Base-by-base conservation (phyloP, 2,888 invertebrate genomes). In the Tetramorium bicarinatum region DNA sequence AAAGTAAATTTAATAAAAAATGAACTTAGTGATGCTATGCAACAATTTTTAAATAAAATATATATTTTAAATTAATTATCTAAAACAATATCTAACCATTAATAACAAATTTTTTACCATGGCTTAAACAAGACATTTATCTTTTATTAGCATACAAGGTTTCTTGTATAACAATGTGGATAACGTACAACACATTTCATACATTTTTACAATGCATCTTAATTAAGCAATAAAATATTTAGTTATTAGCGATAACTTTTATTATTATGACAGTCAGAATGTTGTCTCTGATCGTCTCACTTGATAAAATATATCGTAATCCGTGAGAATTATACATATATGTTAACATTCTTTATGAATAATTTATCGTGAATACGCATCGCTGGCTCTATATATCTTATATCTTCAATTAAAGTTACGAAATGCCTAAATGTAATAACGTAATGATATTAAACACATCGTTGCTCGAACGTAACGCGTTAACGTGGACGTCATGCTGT, bases 361-460 rank as follows among this genome's bases (percentile, higher is more conserved):
- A 59, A 74, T 59, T 74, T 44, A 74, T 74, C 2, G 29, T n/a
- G 29, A 59, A 34, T 59, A 18, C 18, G 18, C 56, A 18, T 29
- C 41, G 38, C 71, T 47, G n/a, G 34, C 34, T 1, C 9, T 41
- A 1, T 21, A 56, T 34, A 34, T 4, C 56, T 25, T n/a, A n/a
- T n/a, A 4, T 41, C 7, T 38, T 18, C 25, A 41, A 52, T 76
- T 38, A n/a, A 75, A 34, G 29, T 49, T 47, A 2, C 25, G 25
- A 64, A 21, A 7, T 44, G 34, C 8, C 25, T 44, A 38, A 25
- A 52, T 25, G 25, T 52, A 38, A 64, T 4, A 13, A n/a, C 38
- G 9, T 41, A 62, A 75, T 21, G 52, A 49, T 18, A 41, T 64
- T 61, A 52, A 76, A 38, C 18, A 62, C 49, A 49, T 49, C 11